These are phyloP conservation scores for Lepidochitona cinerea DNA, from an alignment of 2,888 invertebrate genomes.

Conservation along the genomic window DNA sequence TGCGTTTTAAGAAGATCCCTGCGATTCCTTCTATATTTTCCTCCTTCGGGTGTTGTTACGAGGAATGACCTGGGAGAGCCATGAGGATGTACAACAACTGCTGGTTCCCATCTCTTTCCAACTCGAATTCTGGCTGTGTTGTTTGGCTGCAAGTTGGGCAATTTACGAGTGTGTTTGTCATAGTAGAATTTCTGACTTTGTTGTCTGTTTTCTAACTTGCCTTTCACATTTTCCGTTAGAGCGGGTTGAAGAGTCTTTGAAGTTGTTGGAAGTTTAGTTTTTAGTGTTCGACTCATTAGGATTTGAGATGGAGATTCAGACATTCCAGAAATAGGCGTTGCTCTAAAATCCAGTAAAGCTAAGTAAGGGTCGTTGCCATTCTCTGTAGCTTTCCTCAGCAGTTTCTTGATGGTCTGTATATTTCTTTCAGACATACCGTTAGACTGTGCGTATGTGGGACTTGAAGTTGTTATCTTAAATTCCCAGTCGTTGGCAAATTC, in stretches of 20 bases:
- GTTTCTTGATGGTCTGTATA: constrained; percentile 15
- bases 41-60: constrained; percentile 4
- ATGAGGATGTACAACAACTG: neutral
- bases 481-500: constrained; percentile 19
- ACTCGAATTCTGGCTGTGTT: constrained; percentile 14
- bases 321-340: constrained; percentile 27
- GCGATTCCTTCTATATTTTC: constrained; percentile 2
- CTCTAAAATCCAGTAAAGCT: constrained; percentile 24
- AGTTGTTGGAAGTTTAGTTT: neutral
- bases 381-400: constrained; percentile 22
- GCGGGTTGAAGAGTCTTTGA: neutral
- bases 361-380: constrained; percentile 22
- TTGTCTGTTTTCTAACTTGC: too few relatives aligned
- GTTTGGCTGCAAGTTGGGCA: constrained; percentile 9
- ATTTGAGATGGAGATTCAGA: constrained; percentile 24
- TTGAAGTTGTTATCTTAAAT: neutral
- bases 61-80: neutral
- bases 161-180: constrained; percentile 3
- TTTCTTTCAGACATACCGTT: constrained; percentile 25
- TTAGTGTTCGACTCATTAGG: constrained; percentile 22
- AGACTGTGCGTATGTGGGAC: constrained; percentile 23
- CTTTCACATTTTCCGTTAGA: neutral
- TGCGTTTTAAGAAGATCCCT: neutral
- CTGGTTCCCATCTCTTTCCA: constrained; percentile 7
- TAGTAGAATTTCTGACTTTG: neutral